Percentiles rank a stretch among this genome's conserved stretches.
phyloP scores from a whole-genome alignment of 2,888 invertebrate genomes.

The Ochropleura leucogaster region DNA sequence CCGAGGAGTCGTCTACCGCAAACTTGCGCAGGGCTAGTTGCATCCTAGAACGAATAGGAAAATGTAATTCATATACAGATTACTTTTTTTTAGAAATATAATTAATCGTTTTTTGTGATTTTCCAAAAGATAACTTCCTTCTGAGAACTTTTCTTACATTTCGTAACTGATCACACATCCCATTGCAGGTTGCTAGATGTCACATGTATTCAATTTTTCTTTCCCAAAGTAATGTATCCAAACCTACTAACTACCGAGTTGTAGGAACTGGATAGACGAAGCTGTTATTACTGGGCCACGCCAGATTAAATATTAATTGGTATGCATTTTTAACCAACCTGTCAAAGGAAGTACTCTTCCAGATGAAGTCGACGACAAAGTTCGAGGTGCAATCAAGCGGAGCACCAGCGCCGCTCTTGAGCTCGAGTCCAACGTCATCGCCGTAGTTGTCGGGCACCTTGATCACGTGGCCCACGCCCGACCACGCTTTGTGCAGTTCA shows the following conservation, averaged over 20 bases:
- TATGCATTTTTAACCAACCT: conserved; percentile 83
- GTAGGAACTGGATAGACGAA: too few species aligned
- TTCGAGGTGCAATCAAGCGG: conserved; percentile 98
- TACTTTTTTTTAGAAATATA: not conserved
- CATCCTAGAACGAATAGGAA: conserved; percentile 92
- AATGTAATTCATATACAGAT: not conserved
- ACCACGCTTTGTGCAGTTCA: conserved; percentile 98
- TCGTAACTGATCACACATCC: too few species aligned
- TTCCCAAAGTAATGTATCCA: too few species aligned
- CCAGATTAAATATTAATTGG: too few species aligned
- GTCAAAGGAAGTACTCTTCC: conserved; percentile 99
- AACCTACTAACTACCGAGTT: too few species aligned
- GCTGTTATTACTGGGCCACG: too few species aligned
- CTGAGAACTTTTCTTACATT: too few species aligned
- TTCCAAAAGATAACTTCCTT: too few species aligned
- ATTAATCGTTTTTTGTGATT: too few species aligned
- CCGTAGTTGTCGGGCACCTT: conserved; percentile 98
- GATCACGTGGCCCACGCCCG: conserved; percentile 99
- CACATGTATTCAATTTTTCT: too few species aligned
- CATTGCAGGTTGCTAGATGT: too few species aligned
- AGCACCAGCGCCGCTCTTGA: conserved; percentile 97
- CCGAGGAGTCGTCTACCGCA: conserved; percentile 98
- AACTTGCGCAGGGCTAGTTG: conserved; percentile 98
- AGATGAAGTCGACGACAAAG: conserved; percentile 99
- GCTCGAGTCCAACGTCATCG: conserved; percentile 99